Percentiles rank a stretch among this genome's conserved stretches.
These are phyloP conservation scores for Meteorus colon DNA, from an alignment of 2,888 invertebrate species.

Conservation along the genomic window DNA sequence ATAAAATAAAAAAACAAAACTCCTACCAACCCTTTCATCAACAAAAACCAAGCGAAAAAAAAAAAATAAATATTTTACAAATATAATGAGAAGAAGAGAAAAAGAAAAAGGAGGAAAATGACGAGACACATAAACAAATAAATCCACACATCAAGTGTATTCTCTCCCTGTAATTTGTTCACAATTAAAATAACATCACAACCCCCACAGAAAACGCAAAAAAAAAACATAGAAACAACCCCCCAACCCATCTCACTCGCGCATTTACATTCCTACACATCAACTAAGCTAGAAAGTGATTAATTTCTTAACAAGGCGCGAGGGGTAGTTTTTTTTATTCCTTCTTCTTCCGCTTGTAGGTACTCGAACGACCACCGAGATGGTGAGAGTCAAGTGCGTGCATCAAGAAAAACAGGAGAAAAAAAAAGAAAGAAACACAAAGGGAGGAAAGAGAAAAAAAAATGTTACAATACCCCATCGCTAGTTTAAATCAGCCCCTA, in stretches of 20 bases:
- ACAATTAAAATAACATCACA: slow-evolving; percentile 57
- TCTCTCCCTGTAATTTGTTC: slow-evolving; percentile 51
- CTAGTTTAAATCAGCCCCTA: slow-evolving; percentile 34
- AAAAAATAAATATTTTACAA: not conserved
- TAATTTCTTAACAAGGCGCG: slow-evolving; percentile 62
- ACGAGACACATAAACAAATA: not conserved
- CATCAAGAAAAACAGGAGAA: slow-evolving; percentile 14
- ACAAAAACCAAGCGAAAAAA: not conserved
- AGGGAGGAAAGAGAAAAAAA: slow-evolving; percentile 32
- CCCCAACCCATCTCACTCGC: not conserved
- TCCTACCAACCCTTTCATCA: not conserved
- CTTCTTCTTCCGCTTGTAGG: slow-evolving; percentile 45
- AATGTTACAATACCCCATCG: slow-evolving; percentile 43
- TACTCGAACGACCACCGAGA: slow-evolving; percentile 52
- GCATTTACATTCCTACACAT: not conserved
- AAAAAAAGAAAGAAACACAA: not conserved
- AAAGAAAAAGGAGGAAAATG: not conserved
- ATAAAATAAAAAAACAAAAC: no score
- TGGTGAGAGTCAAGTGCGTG: slow-evolving; percentile 41
- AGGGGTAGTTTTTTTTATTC: slow-evolving; percentile 46
- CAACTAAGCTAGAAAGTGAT: slow-evolving; percentile 58
- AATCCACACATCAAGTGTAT: slow-evolving; percentile 7
- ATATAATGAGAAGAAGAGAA: not conserved
- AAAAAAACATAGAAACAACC: not conserved
- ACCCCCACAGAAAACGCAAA: not conserved